These are phyloP conservation scores for Upupa epops DNA, from an alignment of 2,113 vertebrate species.

Conservation along the genomic window DNA sequence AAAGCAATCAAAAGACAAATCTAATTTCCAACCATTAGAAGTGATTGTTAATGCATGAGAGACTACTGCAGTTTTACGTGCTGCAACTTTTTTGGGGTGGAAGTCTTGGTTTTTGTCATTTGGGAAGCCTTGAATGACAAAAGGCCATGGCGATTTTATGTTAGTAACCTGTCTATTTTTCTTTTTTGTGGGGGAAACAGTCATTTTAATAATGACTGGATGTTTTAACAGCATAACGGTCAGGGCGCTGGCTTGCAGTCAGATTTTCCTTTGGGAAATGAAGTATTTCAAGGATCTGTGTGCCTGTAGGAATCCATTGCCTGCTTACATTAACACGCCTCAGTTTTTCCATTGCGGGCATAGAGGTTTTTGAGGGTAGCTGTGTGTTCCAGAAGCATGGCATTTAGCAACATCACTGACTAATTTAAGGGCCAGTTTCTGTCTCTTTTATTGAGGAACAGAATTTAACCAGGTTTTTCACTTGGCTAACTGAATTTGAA, in stretches of 20 bases:
- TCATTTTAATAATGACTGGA: background rate
- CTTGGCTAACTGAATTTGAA: background rate
- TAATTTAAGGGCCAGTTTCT: background rate
- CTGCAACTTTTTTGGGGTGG: background rate
- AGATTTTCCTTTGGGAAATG: background rate
- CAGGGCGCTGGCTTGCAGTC: background rate
- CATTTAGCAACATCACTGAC: background rate
- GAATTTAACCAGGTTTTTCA: background rate
- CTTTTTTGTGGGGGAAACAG: background rate
- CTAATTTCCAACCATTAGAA: constrained; percentile 55
- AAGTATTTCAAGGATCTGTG: background rate
- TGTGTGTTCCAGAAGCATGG: background rate
- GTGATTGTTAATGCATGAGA: constrained; percentile 41
- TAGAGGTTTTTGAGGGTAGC: background rate
- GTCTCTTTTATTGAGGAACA: background rate
- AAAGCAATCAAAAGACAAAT: constrained; percentile 65
- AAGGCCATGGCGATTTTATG: background rate
- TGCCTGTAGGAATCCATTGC: background rate
- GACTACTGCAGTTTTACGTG: constrained; percentile 14
- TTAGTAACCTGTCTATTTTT: background rate
- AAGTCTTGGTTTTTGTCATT: constrained; percentile 41
- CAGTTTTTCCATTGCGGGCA: background rate
- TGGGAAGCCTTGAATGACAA: background rate
- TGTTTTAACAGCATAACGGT: background rate
- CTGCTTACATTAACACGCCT: background rate